Base-by-base conservation (phyloP, 2,888 invertebrate genomes). In the Trypoxylon attenuatum region DNA sequence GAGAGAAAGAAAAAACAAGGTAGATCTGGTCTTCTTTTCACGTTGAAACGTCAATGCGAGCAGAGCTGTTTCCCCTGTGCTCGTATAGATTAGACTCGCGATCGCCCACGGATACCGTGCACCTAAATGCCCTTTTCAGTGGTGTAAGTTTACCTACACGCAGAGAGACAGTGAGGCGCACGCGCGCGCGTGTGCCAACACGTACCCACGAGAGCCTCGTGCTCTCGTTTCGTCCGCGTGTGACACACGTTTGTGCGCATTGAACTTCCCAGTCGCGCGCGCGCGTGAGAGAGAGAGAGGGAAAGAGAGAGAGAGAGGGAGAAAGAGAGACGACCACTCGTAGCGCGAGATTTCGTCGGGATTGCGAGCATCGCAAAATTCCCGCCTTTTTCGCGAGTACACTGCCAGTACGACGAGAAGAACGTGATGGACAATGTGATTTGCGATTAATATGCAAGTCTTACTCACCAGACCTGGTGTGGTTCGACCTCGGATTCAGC, bases 221-320 rank as follows among this genome's bases (percentile, higher is more conserved):
- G 62, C 39, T 69, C 63, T 49, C 39, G 33, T 69, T 73, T 67
- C 52, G 38, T 61, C 63, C 56, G 50, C 47, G 25, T 51, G 43
- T 74, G 79, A 76, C 77, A 83, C 75, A 81, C 77, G 81, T 79
- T 74, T 81, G 82, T 84, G 81, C 82, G 85, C 84, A 85, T 85
- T 85, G 85, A 85, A 85, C 84, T 85, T 85, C 81, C 85, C 85
- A 75, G 77, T 46, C 57, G 45, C 38, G n/a, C n/a, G n/a, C n/a
- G n/a, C n/a, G n/a, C n/a, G n/a, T n/a, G n/a, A n/a, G 58, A 61
- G 58, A 53, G 61, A 63, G 53, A 58, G n/a, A n/a, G n/a, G n/a
- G n/a, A n/a, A n/a, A n/a, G n/a, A n/a, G n/a, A n/a, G n/a, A n/a
- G n/a, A n/a, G n/a, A n/a, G n/a, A n/a, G n/a, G n/a, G n/a, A n/a